phyloP scores from a whole-genome alignment of 1,140 invertebrate genomes.

The Temnothorax curvispinosus region DNA sequence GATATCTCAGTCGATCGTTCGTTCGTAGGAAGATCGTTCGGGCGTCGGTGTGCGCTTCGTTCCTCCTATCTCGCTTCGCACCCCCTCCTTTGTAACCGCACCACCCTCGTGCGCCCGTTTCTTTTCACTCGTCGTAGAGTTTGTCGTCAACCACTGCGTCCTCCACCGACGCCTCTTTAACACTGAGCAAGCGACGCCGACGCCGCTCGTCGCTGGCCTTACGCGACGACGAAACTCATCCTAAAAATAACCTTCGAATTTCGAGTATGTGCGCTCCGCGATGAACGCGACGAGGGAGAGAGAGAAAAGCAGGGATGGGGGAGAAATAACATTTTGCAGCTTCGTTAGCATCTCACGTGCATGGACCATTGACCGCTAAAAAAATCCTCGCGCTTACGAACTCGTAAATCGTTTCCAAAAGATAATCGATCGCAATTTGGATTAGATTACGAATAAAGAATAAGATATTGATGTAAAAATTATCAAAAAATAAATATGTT shows the following conservation, averaged over 20 bases:
- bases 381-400: neutral
- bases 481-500: neutral
- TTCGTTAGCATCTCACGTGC: conserved; percentile 33
- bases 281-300: conserved; percentile 44
- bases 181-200: conserved; percentile 77
- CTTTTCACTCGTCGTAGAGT: conserved; percentile 67
- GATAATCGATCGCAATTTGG: neutral
- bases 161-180: conserved; percentile 82
- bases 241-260: conserved; percentile 80
- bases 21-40: conserved; percentile 74
- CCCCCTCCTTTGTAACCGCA: conserved; percentile 21
- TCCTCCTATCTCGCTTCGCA: neutral
- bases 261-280: conserved; percentile 73
- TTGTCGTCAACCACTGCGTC: conserved; percentile 80
- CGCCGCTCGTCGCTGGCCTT: conserved; percentile 71
- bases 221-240: conserved; percentile 74
- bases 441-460: neutral
- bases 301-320: conserved; percentile 12
- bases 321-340: conserved; percentile 61
- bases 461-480: neutral
- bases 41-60: conserved; percentile 75
- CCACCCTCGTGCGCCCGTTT: conserved; percentile 62
- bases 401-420: neutral
- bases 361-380: conserved; percentile 36
- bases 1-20: conserved; percentile 77